Conservation (phyloP, 2,113 vertebrate species). For the Otis tarda region DNA sequence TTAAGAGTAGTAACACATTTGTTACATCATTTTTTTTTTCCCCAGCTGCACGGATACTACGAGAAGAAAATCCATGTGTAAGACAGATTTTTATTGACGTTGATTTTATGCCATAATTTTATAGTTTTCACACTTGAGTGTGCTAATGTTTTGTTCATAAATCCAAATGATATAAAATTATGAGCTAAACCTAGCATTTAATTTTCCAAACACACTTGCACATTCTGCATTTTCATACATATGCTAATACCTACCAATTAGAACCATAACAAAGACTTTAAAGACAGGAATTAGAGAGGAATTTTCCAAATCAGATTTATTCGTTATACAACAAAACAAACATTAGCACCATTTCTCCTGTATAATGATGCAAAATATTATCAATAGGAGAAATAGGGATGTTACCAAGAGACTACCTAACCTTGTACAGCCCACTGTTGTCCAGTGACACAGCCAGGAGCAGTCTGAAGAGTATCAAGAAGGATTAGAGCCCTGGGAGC, state of each 20-base stretch:
- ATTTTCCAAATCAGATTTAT: constrained; percentile 53
- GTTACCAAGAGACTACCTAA: too few relatives aligned
- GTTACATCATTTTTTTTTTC: neutral
- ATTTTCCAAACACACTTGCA: constrained; percentile 41
- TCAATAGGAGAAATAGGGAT: neutral
- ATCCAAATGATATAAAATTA: constrained; percentile 30
- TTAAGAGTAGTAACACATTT: neutral
- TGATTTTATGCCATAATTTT: constrained; percentile 32
- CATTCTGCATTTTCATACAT: constrained; percentile 53
- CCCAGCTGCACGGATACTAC: neutral
- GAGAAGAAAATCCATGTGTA: neutral
- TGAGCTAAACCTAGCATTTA: constrained; percentile 52
- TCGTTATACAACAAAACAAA: constrained; percentile 16
- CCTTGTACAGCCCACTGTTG: too few relatives aligned
- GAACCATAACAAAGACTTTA: constrained; percentile 42
- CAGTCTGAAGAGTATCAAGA: too few relatives aligned
- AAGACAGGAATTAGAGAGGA: constrained; percentile 60
- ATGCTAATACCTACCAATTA: constrained; percentile 67
- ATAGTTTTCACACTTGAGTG: constrained; percentile 17
- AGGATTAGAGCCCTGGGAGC: too few relatives aligned
- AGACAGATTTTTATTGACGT: neutral
- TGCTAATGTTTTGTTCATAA: constrained; percentile 48
- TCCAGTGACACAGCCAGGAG: too few relatives aligned
- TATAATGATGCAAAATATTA: constrained; percentile 7
- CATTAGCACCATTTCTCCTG: constrained; percentile 18